A percentile compares a stretch with the other conserved stretches of the same genome.
Evolutionary conservation across 1,140 invertebrate species (phyloP).

Genomic region (Heliconius melpomene): DNA sequence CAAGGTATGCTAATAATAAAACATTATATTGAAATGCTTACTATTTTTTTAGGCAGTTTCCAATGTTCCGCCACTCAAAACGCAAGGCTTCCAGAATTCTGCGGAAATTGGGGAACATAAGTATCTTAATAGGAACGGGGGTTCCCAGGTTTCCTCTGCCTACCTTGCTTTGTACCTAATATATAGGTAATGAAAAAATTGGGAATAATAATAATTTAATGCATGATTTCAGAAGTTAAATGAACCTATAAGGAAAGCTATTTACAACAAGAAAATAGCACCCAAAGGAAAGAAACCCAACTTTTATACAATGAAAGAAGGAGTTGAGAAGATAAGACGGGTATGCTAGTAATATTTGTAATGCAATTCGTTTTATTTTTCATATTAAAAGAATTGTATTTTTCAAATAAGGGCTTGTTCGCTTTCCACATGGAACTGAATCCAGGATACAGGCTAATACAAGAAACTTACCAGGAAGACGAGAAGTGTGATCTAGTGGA

Average conservation of each 20-base stretch:
- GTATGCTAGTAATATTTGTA: conserved; percentile 45
- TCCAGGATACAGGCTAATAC: conserved; percentile 82
- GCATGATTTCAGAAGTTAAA: conserved; percentile 78
- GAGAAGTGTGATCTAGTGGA: conserved; percentile 85
- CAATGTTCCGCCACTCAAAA: too few species aligned
- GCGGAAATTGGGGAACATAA: too few species aligned
- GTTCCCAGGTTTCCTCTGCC: too few species aligned
- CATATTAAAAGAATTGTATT: not conserved
- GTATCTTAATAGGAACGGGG: too few species aligned
- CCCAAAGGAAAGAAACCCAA: conserved; percentile 78
- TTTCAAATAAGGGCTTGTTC: conserved; percentile 73
- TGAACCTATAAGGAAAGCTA: conserved; percentile 82
- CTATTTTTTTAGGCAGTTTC: too few species aligned
- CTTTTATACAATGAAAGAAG: conserved; percentile 81
- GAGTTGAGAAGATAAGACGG: conserved; percentile 79
- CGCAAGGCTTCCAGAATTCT: too few species aligned
- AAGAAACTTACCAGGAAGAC: conserved; percentile 83
- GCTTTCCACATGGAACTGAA: conserved; percentile 84
- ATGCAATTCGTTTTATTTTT: not conserved
- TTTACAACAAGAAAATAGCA: conserved; percentile 83
- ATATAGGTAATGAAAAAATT: too few species aligned
- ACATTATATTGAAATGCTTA: not conserved
- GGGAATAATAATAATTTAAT: too few species aligned
- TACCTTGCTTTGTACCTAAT: too few species aligned
- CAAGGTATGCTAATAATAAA: conserved; percentile 52